Percentiles rank a stretch among this genome's conserved stretches.
phyloP scores from a whole-genome alignment of 2,797 vertebrate species.

The Uromys caudimaculatus region DNA sequence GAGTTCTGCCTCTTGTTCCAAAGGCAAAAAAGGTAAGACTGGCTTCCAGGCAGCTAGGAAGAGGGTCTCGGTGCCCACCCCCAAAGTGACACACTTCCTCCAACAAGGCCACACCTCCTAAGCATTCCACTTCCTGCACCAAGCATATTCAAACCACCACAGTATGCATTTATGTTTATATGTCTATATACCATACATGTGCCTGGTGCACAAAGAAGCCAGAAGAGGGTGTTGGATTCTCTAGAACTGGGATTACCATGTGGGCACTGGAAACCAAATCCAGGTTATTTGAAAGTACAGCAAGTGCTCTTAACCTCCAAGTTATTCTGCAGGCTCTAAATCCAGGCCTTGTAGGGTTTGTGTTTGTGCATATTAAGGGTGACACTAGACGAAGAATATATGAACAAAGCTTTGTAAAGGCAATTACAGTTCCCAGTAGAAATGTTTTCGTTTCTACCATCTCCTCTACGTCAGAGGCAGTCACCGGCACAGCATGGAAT shows the following conservation, averaged over 20 bases:
- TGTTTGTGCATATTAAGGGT: neutral
- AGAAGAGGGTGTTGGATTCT: neutral
- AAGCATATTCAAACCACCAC: neutral
- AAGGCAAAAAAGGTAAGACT: neutral
- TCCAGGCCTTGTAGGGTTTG: neutral
- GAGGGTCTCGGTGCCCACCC: neutral
- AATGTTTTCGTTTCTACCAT: neutral
- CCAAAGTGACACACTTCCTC: neutral
- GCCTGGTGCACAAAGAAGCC: neutral
- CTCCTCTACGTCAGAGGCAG: neutral
- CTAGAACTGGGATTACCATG: neutral
- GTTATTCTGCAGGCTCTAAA: neutral
- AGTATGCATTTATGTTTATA: neutral
- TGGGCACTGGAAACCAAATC: neutral
- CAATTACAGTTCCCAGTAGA: neutral
- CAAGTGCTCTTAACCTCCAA: neutral
- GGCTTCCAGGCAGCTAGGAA: neutral
- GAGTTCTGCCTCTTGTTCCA: neutral
- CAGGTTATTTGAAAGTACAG: neutral
- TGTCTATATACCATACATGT: neutral
- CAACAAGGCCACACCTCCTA: neutral
- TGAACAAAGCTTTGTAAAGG: conserved; percentile 14
- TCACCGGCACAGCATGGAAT: conserved; percentile 1
- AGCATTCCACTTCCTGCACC: neutral
- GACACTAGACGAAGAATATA: neutral